Conservation (phyloP, 2,113 vertebrate species). For the Lathamus discolor region DNA sequence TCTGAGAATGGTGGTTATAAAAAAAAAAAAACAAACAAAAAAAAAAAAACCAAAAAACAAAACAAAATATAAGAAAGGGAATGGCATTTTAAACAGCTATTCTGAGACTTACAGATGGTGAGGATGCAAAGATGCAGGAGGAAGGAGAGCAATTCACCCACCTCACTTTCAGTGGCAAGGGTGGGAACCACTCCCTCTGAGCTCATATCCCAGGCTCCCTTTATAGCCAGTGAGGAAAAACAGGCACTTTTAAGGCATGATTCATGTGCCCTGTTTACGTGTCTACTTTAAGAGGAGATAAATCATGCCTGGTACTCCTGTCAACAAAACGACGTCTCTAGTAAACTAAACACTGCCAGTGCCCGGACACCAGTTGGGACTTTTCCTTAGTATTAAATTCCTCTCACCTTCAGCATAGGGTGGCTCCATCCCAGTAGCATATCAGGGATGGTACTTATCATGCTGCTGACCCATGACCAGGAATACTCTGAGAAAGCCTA, state of each 20-base stretch:
- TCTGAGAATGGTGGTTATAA: rapidly evolving
- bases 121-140: background rate
- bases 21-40: background rate
- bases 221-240: background rate
- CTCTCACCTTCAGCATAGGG: background rate
- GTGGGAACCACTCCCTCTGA: constrained; percentile 20
- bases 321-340: background rate
- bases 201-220: constrained; percentile 45
- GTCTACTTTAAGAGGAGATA: constrained; percentile 34
- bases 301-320: constrained; percentile 32
- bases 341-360: background rate
- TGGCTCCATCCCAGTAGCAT: background rate
- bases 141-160: background rate
- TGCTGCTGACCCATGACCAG: background rate
- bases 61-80: background rate
- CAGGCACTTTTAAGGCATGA: constrained; percentile 62
- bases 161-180: background rate
- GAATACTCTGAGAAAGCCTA: background rate
- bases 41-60: background rate
- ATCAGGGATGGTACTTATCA: background rate
- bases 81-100: rapidly evolving
- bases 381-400: background rate
- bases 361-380: background rate
- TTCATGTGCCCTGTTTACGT: constrained; percentile 50
- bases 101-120: background rate